phyloP scores from a whole-genome alignment of 2,113 vertebrate genomes.

The Geococcyx californianus region DNA sequence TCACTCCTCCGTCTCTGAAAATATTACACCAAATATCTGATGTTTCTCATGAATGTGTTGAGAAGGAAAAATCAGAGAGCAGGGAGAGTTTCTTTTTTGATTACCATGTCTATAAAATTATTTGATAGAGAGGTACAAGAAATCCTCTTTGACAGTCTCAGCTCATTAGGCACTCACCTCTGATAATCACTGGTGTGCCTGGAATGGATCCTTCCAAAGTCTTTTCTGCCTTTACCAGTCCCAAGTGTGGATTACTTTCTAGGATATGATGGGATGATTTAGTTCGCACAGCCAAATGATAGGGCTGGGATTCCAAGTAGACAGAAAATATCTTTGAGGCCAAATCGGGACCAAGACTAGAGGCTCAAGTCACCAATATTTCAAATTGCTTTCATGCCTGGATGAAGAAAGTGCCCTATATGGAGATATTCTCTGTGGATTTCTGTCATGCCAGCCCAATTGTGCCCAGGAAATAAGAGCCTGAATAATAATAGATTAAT shows the following conservation, averaged over 20 bases:
- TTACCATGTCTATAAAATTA: background rate
- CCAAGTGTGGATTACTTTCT: background rate
- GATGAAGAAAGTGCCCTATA: background rate
- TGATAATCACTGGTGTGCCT: background rate
- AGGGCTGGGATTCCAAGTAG: background rate
- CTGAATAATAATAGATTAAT: background rate
- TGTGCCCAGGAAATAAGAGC: background rate
- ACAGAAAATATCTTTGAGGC: background rate
- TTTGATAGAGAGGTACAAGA: background rate
- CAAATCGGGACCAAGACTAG: background rate
- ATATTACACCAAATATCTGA: background rate
- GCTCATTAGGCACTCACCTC: background rate
- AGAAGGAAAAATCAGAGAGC: background rate
- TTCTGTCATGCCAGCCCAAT: background rate
- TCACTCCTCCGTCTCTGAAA: background rate
- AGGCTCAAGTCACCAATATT: background rate
- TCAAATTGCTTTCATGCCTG: background rate
- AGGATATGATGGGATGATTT: background rate
- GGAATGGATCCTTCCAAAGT: background rate
- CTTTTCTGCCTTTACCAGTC: background rate
- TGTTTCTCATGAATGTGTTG: background rate
- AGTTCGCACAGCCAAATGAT: background rate
- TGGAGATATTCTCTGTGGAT: background rate
- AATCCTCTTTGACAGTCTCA: background rate
- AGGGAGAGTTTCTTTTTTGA: background rate